Percentiles rank a stretch among this genome's conserved stretches.
These are phyloP conservation scores for Collichthys lucidus DNA, from an alignment of 2,113 vertebrate genomes.

Conservation along the genomic window DNA sequence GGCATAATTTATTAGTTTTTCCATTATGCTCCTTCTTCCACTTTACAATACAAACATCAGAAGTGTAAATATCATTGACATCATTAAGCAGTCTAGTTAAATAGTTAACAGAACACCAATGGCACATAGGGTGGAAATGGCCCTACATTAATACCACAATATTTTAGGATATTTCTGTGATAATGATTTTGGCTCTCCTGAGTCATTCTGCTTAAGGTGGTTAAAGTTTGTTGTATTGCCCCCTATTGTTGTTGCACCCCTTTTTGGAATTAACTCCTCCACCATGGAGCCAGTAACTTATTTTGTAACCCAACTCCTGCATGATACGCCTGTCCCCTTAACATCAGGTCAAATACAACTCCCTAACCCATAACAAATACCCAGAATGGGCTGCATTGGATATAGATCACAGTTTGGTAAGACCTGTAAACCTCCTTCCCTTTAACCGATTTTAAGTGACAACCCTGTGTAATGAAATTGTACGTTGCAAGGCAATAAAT, in stretches of 20 bases:
- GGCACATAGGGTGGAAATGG: too few relatives aligned
- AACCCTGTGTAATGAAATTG: conserved; percentile 80
- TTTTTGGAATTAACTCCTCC: too few relatives aligned
- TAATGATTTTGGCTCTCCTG: too few relatives aligned
- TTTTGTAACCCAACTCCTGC: too few relatives aligned
- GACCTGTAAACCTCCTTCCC: conserved; percentile 32
- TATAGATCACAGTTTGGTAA: conserved; percentile 42
- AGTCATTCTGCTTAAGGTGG: too few relatives aligned
- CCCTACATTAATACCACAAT: too few relatives aligned
- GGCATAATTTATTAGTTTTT: background rate
- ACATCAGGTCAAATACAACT: conserved; percentile 6
- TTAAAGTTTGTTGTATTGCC: too few relatives aligned
- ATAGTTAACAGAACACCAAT: background rate
- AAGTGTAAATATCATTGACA: background rate
- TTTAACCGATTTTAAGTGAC: conserved; percentile 60
- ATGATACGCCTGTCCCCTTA: background rate
- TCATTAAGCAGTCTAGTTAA: background rate
- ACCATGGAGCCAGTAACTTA: too few relatives aligned
- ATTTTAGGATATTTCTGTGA: too few relatives aligned
- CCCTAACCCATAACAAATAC: conserved; percentile 20
- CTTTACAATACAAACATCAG: background rate
- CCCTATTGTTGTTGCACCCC: too few relatives aligned
- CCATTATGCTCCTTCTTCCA: background rate
- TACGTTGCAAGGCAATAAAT: conserved; percentile 68
- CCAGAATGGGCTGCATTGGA: conserved; percentile 4